Conservation (phyloP, 2,888 invertebrate genomes). For the Neelides folsomi region DNA sequence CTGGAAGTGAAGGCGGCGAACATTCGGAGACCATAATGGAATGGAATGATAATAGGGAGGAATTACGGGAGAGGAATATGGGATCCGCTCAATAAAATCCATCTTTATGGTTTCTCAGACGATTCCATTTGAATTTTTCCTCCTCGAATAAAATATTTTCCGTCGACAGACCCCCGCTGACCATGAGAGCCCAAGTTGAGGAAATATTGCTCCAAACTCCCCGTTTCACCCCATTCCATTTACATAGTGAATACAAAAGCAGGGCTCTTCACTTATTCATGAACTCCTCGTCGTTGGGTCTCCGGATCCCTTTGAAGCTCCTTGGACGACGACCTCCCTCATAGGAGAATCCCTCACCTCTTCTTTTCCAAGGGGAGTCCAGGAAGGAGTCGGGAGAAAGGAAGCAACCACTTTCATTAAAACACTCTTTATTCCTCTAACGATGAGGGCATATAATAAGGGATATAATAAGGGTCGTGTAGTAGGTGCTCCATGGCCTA, state of each 20-base stretch:
- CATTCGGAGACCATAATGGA: too few species aligned
- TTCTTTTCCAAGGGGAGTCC: too few species aligned
- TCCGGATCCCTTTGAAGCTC: too few species aligned
- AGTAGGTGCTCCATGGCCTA: too few species aligned
- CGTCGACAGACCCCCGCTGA: conserved; percentile 10
- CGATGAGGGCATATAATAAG: too few species aligned
- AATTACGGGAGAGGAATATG: conserved; percentile 25
- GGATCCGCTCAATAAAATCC: conserved; percentile 33
- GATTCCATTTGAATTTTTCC: conserved; percentile 33
- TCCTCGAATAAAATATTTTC: conserved; percentile 26
- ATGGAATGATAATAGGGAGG: conserved; percentile 22
- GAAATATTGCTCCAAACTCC: conserved; percentile 13
- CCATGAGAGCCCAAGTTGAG: conserved; percentile 8
- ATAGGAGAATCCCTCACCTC: too few species aligned
- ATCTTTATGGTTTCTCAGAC: conserved; percentile 31
- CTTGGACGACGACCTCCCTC: too few species aligned
- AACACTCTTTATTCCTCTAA: too few species aligned
- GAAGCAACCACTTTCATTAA: too few species aligned
- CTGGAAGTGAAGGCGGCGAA: too few species aligned
- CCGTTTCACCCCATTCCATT: conserved; percentile 20
- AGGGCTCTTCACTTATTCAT: conserved; percentile 18
- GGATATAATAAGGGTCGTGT: too few species aligned
- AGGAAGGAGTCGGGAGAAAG: too few species aligned
- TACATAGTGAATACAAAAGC: conserved; percentile 21
- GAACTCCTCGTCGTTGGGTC: conserved; percentile 5